Evolutionary conservation across 2,113 vertebrate genomes (phyloP).

Genomic region (Scolopax mira): DNA sequence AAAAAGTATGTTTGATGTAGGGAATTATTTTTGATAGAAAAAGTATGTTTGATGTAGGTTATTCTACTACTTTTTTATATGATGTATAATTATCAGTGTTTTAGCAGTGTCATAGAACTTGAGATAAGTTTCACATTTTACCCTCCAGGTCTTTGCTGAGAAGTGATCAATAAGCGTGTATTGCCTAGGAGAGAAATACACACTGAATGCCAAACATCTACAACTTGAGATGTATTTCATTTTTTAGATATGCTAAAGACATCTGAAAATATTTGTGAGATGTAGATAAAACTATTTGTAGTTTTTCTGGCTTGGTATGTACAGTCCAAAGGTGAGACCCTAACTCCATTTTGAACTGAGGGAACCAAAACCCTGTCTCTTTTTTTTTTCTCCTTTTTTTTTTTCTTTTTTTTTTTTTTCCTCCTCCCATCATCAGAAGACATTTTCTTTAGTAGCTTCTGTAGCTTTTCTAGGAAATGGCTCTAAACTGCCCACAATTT

Average conservation of each 20-base stretch:
- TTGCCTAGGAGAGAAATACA: neutral
- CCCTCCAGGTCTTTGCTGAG: neutral
- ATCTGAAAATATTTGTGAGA: neutral
- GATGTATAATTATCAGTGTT: neutral
- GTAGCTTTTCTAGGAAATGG: neutral
- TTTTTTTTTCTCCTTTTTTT: neutral
- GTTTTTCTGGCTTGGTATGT: neutral
- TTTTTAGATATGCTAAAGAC: neutral
- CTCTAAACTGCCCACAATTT: neutral
- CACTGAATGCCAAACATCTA: neutral
- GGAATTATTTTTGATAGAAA: neutral
- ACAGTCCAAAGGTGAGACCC: neutral
- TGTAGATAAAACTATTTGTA: neutral
- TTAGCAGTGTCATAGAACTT: neutral
- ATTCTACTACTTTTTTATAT: neutral
- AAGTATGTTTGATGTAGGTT: neutral
- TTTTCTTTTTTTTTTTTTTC: neutral
- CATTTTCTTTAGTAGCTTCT: neutral
- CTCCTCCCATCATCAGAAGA: neutral
- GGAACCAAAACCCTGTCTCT: neutral
- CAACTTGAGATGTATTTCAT: neutral
- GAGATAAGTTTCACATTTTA: neutral
- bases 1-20: neutral
- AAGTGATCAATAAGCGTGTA: neutral
- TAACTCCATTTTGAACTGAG: neutral